These are phyloP conservation scores for Fabriciana adippe DNA, from an alignment of 2,888 invertebrate genomes.

Conservation along the genomic window DNA sequence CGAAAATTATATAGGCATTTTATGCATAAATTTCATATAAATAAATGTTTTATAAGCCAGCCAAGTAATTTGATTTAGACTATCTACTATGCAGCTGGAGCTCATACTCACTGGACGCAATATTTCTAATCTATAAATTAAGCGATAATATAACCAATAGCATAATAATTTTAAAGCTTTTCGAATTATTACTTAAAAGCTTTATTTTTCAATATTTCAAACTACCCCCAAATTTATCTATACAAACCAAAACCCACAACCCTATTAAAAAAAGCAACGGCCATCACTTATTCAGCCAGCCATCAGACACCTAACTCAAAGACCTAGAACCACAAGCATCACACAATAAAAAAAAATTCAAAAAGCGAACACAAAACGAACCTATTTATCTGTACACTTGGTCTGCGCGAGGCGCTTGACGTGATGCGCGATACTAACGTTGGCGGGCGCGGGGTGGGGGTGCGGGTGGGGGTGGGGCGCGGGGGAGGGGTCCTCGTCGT, in stretches of 20 bases:
- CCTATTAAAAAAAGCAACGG: background rate
- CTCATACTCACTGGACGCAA: no score
- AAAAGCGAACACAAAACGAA: slow-evolving; percentile 52
- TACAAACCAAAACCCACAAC: background rate
- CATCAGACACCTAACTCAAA: background rate
- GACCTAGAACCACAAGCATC: slow-evolving; percentile 19
- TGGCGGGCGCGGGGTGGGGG: slow-evolving; percentile 36
- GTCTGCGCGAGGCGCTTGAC: slow-evolving; percentile 56
- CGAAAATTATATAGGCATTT: no score
- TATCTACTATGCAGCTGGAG: no score
- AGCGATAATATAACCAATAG: no score
- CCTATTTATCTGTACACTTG: slow-evolving; percentile 77
- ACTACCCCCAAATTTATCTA: no score
- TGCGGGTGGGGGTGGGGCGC: slow-evolving; percentile 76
- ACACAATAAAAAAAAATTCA: slow-evolving; percentile 12
- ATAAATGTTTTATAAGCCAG: no score
- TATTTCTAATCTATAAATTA: no score
- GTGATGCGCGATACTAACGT: slow-evolving; percentile 51
- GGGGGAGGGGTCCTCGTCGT: slow-evolving; percentile 60
- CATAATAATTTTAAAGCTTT: no score
- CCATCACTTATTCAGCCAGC: background rate
- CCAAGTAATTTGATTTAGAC: no score
- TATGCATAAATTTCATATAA: no score
- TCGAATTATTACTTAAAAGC: no score
- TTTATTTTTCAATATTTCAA: no score